A percentile compares a stretch with the other conserved stretches of the same genome.
phyloP scores from a whole-genome alignment of 2,888 invertebrate genomes.

The Drosophila kambysellisi region DNA sequence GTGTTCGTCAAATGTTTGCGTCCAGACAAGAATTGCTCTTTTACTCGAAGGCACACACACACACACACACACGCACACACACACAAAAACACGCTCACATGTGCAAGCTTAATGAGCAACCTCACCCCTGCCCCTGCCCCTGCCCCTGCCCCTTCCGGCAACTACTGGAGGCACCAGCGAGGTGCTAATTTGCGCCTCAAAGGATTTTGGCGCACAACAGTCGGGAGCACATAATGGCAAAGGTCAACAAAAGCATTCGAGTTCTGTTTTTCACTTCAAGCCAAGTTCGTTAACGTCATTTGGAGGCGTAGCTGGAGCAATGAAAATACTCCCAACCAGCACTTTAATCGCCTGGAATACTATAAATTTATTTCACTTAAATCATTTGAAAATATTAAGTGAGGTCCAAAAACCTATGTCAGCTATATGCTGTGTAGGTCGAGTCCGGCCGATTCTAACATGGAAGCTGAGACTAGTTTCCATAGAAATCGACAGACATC shows the following conservation, averaged over 20 bases:
- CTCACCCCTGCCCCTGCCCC: neutral
- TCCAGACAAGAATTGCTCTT: slow-evolving; percentile 69
- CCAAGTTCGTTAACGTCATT: slow-evolving; percentile 3
- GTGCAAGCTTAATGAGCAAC: slow-evolving; percentile 42
- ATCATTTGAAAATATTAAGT: neutral
- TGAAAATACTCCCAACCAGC: neutral
- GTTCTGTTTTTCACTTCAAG: slow-evolving; percentile 24
- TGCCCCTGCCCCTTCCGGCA: neutral
- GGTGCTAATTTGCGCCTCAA: slow-evolving; percentile 81
- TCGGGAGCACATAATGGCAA: slow-evolving; percentile 39
- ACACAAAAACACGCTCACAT: slow-evolving; percentile 2
- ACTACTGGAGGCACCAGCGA: slow-evolving; percentile 49
- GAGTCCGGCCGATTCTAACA: no score
- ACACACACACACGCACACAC: slow-evolving; percentile 8
- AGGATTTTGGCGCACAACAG: slow-evolving; percentile 65
- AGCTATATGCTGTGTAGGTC: no score
- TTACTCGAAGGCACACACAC: slow-evolving; percentile 38
- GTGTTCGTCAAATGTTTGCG: slow-evolving; percentile 68
- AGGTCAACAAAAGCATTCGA: slow-evolving; percentile 47
- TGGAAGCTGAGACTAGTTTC: neutral
- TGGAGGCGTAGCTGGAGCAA: neutral
- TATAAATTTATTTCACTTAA: neutral
- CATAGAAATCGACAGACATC: neutral
- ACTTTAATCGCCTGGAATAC: neutral
- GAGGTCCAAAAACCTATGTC: no score